Conservation (phyloP, 2,888 invertebrate genomes). For the Drosophila siamana region DNA sequence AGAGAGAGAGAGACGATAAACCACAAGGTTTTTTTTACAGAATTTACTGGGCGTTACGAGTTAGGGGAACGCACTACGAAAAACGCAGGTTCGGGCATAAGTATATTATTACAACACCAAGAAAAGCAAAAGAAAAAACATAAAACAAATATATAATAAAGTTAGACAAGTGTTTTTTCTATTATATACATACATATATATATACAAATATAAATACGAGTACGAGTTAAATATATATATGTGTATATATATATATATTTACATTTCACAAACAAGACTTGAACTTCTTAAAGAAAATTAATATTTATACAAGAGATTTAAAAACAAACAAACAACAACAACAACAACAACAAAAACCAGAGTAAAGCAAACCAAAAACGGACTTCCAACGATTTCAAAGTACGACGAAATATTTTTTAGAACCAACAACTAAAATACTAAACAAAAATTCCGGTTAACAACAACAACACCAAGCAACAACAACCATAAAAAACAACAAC, state of each 20-base stretch:
- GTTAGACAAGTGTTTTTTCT: constrained; percentile 57
- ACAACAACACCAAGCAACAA: constrained; percentile 25
- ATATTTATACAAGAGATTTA: constrained; percentile 68
- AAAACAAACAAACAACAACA: constrained; percentile 22
- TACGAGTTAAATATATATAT: constrained; percentile 32
- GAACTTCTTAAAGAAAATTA: constrained; percentile 71
- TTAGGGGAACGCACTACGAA: constrained; percentile 29
- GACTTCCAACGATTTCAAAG: constrained; percentile 84
- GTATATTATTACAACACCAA: constrained; percentile 19
- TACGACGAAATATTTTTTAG: constrained; percentile 81
- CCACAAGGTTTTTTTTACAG: constrained; percentile 73
- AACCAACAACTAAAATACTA: constrained; percentile 33
- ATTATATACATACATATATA: constrained; percentile 39
- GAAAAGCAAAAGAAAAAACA: constrained; percentile 9
- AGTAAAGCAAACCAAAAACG: constrained; percentile 53
- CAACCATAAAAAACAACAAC: too few relatives aligned
- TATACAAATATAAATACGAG: constrained; percentile 36
- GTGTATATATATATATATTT: constrained; percentile 55
- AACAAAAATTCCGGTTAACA: constrained; percentile 49
- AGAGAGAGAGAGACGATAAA: constrained; percentile 36
- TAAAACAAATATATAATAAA: constrained; percentile 32
- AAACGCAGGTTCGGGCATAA: constrained; percentile 29
- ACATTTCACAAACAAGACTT: constrained; percentile 71
- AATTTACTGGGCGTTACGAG: constrained; percentile 67
- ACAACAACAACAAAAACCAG: constrained; percentile 30